Conservation (phyloP, 2,888 invertebrate species). For the Eurois occulta region DNA sequence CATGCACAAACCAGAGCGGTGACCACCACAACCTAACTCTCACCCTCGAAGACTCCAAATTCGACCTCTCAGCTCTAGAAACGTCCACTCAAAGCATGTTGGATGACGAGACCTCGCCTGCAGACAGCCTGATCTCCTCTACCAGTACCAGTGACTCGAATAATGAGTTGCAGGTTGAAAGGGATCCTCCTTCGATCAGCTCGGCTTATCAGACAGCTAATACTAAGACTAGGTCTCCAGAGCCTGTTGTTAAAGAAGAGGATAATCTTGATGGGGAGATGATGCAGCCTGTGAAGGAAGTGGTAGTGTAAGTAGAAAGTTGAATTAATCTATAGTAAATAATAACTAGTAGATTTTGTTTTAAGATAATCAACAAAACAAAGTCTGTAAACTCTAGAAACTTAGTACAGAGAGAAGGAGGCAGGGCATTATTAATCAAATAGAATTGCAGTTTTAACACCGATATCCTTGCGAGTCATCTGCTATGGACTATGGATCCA, state of each 20-base stretch:
- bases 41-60: constrained; percentile 93
- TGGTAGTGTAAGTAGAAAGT: constrained; percentile 73
- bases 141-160: constrained; percentile 92
- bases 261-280: constrained; percentile 83
- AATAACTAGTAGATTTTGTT: no score
- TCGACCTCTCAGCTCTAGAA: constrained; percentile 93
- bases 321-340: no score
- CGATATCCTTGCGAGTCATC: no score
- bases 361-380: no score
- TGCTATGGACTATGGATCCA: no score
- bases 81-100: constrained; percentile 92
- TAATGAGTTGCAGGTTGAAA: constrained; percentile 87
- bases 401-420: neutral
- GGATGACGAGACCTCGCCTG: constrained; percentile 96
- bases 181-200: constrained; percentile 83
- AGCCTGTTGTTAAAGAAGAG: constrained; percentile 75
- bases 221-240: constrained; percentile 89
- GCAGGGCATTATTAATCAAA: neutral
- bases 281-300: constrained; percentile 79
- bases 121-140: constrained; percentile 93
- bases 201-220: constrained; percentile 88
- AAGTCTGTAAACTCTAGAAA: no score
- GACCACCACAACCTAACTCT: constrained; percentile 90
- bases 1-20: constrained; percentile 87
- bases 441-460: neutral